Evolutionary conservation across 2,113 vertebrate genomes (phyloP).

Genomic region (Astatotilapia flaviijosephi): DNA sequence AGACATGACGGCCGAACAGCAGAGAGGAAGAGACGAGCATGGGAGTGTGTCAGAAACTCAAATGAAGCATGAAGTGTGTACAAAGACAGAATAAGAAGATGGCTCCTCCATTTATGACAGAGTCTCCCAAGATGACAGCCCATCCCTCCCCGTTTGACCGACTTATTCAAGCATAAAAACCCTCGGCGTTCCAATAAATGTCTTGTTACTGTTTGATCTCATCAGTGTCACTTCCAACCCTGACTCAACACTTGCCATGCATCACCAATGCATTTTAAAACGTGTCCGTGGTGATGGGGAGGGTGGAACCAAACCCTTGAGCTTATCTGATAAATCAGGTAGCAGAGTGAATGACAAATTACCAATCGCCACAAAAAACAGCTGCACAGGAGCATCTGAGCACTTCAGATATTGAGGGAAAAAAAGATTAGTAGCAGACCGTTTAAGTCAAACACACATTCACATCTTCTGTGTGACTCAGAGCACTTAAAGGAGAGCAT

Average conservation of each 20-base stretch:
- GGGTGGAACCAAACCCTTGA: background rate
- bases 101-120: background rate
- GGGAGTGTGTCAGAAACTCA: slow-evolving; percentile 19
- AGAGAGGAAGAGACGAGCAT: background rate
- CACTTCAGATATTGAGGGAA: background rate
- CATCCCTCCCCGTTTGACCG: background rate
- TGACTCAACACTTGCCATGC: background rate
- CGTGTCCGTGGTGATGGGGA: background rate
- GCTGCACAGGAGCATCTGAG: background rate
- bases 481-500: background rate
- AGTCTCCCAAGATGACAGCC: background rate
- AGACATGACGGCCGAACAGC: background rate
- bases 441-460: background rate
- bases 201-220: slow-evolving; percentile 7
- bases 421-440: background rate
- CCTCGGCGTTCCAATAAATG: slow-evolving; percentile 12
- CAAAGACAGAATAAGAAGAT: background rate
- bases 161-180: background rate
- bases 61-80: slow-evolving; percentile 36
- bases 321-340: background rate
- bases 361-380: background rate
- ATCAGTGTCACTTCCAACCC: background rate
- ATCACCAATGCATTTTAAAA: background rate
- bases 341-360: background rate
- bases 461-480: background rate